Evolutionary conservation across 30 jellyfish, hydroid and myxozoan genomes (phyloP), one percentile per base, ranked within the genome.

Genomic region (Cassiopea andromeda): DNA sequence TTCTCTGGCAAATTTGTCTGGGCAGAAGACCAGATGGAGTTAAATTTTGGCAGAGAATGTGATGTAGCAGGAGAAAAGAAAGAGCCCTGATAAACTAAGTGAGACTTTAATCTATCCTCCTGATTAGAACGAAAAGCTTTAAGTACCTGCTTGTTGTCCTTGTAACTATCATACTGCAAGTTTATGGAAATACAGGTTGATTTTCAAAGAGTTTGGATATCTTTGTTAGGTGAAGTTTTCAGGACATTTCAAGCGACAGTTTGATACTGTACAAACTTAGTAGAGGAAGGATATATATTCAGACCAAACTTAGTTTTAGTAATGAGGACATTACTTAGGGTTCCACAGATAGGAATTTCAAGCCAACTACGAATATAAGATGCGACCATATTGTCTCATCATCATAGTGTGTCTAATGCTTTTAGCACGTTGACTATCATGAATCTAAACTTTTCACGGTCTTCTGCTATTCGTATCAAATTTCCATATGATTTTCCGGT

Each of bases 111-210:
- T 9, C 73, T 54, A 1, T 70, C 92, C 46, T 44, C 70, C 7
- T 69, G 85, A 17, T 83, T 82, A 4, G 60, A 8, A n/a, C 18
- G 73, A 16, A 83, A 60, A 7, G 85, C 92, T 46, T 69, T 68
- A 9, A 83, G 70, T 13, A 49, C 75, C 69, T 83, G 75, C 43
- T 68, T 83, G 13, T 75, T 83, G 49, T 83, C 48, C 58, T 54
- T 77, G 48, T 83, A 68, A 1, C 16, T 44, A 69, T 83, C 92
- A 83, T 83, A 71, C 70, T 83, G 92, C 6, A 83, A 13, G 47
- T 83, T 83, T 2, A 18, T 48, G 45, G n/a, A 7, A 44, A 3
- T 7, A 85, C 92, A 68, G 59, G 92, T 69, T n/a, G 69, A 61
- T 69, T 69, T 69, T 85, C 92, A 83, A 2, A 83, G 72, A 10